Evolutionary conservation across 2,888 invertebrate genomes (phyloP), one percentile per base, ranked within the genome.

Genomic region (Luffia ferchaultella): DNA sequence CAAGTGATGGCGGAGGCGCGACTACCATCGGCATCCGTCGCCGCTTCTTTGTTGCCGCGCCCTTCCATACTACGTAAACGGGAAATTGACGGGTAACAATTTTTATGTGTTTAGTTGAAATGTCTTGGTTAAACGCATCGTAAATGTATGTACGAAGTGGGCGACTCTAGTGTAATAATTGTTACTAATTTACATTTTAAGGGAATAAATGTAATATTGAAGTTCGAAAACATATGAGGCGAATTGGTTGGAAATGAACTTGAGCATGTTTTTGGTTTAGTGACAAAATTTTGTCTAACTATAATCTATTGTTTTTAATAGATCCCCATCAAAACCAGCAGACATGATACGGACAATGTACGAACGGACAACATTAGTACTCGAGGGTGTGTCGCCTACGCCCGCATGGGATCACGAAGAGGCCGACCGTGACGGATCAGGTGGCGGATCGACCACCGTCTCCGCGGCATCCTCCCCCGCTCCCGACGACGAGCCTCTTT

Each of bases 31-130:
- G 54, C 66, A 2, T 57, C 69, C 15, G 55, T 64, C 18, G 61
- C 62, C 18, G 86, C 67, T 0, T 86, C 87, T 50, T 85, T 89
- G 5, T 88, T 92, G 16, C 93, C 93, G 1, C 74, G 95, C 55
- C 94, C 95, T 1, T 93, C 93, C 63, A 93, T 97, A 76, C 77
- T 97, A 52, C 86, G 96, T 53, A 97, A 97, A 77, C 86, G 96
- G 42, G 96, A 96, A 59, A 87, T 90, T 48, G 96, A 96, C 52
- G 89, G 89, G 89, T 89, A 67, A 70, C 74, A 59, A 41, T 7
- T 42, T 41, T 46, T 48, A 3, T 7, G 3, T 30, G 12, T 30
- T 30, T 7, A 7, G 30, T 30, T 30, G 30, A 30, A 30, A 30
- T 30, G 12, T n/a, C n/a, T n/a, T n/a, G n/a, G n/a, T n/a, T n/a